These are phyloP conservation scores for Eledona agricola DNA, from an alignment of 2,888 invertebrate species.

Conservation along the genomic window DNA sequence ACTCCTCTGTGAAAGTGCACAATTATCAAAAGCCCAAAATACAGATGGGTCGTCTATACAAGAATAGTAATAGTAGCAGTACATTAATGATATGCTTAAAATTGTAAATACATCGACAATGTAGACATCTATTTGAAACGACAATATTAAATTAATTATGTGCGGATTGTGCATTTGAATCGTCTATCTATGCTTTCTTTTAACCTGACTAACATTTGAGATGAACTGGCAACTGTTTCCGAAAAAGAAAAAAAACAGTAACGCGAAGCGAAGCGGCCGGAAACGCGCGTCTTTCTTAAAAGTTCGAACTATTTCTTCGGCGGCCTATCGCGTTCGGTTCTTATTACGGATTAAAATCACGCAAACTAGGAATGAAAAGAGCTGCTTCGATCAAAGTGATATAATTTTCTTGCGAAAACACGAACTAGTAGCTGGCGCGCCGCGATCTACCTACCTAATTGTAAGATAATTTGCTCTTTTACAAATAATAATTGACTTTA, in stretches of 20 bases:
- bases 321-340: slow-evolving; percentile 27
- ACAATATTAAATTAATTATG: slow-evolving; percentile 35
- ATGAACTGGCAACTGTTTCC: slow-evolving; percentile 9
- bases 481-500: slow-evolving; percentile 25
- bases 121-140: slow-evolving; percentile 49
- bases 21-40: slow-evolving; percentile 56
- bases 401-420: slow-evolving; percentile 33
- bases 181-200: slow-evolving; percentile 37
- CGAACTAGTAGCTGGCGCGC: slow-evolving; percentile 17
- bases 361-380: slow-evolving; percentile 27
- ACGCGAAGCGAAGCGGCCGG: slow-evolving; percentile 1
- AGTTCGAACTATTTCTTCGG: slow-evolving; percentile 8
- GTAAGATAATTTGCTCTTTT: slow-evolving; percentile 7
- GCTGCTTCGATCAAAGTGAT: slow-evolving; percentile 39
- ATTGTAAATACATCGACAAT: slow-evolving; percentile 53
- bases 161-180: slow-evolving; percentile 44
- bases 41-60: slow-evolving; percentile 52
- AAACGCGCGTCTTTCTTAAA: slow-evolving; percentile 5
- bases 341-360: slow-evolving; percentile 43
- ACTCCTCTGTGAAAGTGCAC: slow-evolving; percentile 15
- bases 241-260: slow-evolving; percentile 8
- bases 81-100: slow-evolving; percentile 57
- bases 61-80: no score
- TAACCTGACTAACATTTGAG: slow-evolving; percentile 16
- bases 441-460: slow-evolving; percentile 13